A percentile compares a stretch with the other conserved stretches of the same genome.
phyloP scores from a whole-genome alignment of 2,113 vertebrate genomes.

The Sitta europaea region DNA sequence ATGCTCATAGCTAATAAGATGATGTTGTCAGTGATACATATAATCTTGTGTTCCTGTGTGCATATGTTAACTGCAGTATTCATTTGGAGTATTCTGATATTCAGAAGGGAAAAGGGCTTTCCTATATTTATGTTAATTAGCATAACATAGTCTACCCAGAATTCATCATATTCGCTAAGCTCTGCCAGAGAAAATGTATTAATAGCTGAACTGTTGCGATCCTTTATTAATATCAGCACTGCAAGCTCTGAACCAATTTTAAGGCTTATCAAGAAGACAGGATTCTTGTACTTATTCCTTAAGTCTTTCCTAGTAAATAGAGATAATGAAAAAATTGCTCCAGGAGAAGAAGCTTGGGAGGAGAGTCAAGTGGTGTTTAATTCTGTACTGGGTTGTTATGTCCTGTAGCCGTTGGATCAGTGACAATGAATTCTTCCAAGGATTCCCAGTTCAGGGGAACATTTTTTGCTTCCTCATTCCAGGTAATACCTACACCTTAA shows the following conservation, averaged over 20 bases:
- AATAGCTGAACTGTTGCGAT: constrained; percentile 58
- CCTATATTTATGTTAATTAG: constrained; percentile 61
- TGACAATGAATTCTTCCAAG: background rate
- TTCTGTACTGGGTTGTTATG: background rate
- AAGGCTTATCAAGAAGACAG: background rate
- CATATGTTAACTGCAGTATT: constrained; percentile 44
- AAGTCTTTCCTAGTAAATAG: constrained; percentile 16
- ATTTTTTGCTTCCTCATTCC: background rate
- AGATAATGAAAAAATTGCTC: constrained; percentile 2
- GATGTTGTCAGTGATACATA: constrained; percentile 37
- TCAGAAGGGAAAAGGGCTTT: constrained; percentile 53
- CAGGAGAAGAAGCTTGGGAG: background rate
- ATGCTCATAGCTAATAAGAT: constrained; percentile 16
- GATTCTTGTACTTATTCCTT: constrained; percentile 12
- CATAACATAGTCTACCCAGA: constrained; percentile 44
- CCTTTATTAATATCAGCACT: constrained; percentile 27
- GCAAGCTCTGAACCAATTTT: constrained; percentile 3
- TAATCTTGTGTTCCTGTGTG: constrained; percentile 33
- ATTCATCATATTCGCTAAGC: constrained; percentile 45
- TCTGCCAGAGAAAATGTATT: constrained; percentile 55
- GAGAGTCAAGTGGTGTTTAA: background rate
- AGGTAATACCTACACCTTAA: background rate
- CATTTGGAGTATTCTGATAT: background rate
- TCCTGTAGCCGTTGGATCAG: background rate
- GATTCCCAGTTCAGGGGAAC: background rate